Percentiles rank a stretch among this genome's conserved stretches.
These are phyloP conservation scores for Ammospiza caudacuta DNA, from an alignment of 2,113 vertebrate species.

Conservation along the genomic window DNA sequence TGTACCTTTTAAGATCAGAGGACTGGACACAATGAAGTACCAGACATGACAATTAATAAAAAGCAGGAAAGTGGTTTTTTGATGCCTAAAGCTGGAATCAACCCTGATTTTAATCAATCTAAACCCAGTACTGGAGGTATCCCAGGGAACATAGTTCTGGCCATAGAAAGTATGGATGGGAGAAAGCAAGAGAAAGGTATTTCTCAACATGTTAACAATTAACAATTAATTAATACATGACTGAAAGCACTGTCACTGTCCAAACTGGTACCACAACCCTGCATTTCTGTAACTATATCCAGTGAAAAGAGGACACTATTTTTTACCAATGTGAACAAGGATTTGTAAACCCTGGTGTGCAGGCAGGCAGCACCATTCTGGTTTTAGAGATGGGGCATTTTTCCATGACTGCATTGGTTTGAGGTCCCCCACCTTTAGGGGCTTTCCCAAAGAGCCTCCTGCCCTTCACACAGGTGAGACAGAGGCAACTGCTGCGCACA, in stretches of 20 bases:
- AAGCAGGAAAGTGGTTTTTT: neutral
- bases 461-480: neutral
- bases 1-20: neutral
- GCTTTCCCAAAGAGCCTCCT: neutral
- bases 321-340: neutral
- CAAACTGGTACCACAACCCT: neutral
- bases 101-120: neutral
- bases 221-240: neutral
- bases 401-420: neutral
- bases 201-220: neutral
- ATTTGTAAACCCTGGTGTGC: neutral
- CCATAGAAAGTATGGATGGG: neutral
- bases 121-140: neutral
- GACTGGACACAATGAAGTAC: neutral
- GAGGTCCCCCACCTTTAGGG: too few species aligned
- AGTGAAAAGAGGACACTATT: neutral
- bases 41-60: neutral
- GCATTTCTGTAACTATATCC: neutral
- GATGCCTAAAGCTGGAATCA: neutral
- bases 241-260: neutral
- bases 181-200: neutral
- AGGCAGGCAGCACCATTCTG: neutral
- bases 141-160: neutral
- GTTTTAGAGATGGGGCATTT: neutral
- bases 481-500: neutral